Evolutionary conservation across 2,888 invertebrate genomes (phyloP).

Genomic region (Cacoxenus indagator): DNA sequence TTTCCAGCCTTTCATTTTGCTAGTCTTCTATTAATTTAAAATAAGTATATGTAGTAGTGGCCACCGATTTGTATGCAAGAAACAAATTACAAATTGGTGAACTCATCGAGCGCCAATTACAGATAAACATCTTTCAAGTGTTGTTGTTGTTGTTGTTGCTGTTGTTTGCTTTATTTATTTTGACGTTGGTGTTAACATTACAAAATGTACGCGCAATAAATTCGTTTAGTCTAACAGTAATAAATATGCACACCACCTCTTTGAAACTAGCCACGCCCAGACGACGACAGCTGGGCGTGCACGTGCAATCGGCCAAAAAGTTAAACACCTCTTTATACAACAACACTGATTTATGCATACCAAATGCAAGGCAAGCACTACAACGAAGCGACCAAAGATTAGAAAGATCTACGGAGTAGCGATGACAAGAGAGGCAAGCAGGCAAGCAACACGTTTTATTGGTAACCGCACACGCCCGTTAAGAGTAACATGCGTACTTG

Average conservation of each 20-base stretch:
- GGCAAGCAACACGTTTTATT: too few relatives aligned
- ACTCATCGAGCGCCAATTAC: not conserved
- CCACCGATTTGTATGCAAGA: not conserved
- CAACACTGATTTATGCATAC: too few relatives aligned
- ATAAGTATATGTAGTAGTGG: not conserved
- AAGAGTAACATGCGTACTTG: too few relatives aligned
- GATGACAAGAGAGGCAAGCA: too few relatives aligned
- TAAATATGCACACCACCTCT: not conserved
- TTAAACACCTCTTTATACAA: too few relatives aligned
- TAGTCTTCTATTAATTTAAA: not conserved
- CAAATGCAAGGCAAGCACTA: too few relatives aligned
- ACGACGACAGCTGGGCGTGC: not conserved
- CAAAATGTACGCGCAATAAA: constrained; percentile 22
- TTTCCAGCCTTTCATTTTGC: too few relatives aligned
- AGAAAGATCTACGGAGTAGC: too few relatives aligned
- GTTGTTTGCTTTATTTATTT: constrained; percentile 9
- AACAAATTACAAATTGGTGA: not conserved
- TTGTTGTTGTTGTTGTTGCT: not conserved
- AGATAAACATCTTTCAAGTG: not conserved
- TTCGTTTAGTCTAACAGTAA: constrained; percentile 16
- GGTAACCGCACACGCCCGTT: too few relatives aligned
- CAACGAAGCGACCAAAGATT: too few relatives aligned
- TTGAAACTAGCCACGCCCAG: too few relatives aligned
- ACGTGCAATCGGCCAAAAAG: too few relatives aligned
- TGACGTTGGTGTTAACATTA: not conserved